phyloP scores from a whole-genome alignment of 2,888 invertebrate species.

The Bellardia bayeri region DNA sequence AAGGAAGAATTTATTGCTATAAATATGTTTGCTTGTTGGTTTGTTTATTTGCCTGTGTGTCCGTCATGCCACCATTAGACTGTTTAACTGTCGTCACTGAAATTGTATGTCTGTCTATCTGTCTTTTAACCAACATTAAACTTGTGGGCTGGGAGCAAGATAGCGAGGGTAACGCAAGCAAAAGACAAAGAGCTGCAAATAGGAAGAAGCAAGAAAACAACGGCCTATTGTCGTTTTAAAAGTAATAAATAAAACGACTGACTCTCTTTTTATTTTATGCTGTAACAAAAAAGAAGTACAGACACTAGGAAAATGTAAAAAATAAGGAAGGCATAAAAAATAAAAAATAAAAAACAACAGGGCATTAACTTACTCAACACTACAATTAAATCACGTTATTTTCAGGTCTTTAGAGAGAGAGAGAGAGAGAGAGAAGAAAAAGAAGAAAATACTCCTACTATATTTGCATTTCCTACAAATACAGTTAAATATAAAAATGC shows the following conservation, averaged over 20 bases:
- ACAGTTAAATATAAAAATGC: slow-evolving; percentile 39
- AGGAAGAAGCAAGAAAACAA: slow-evolving; percentile 33
- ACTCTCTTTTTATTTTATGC: slow-evolving; percentile 6
- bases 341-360: slow-evolving; percentile 55
- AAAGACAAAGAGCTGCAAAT: background rate
- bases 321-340: slow-evolving; percentile 28
- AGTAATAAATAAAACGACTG: slow-evolving; percentile 30
- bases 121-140: slow-evolving; percentile 16
- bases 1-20: slow-evolving; percentile 60
- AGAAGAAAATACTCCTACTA: slow-evolving; percentile 54
- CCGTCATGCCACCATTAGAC: slow-evolving; percentile 9
- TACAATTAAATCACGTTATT: slow-evolving; percentile 65
- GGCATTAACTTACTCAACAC: slow-evolving; percentile 72
- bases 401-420: slow-evolving; percentile 39
- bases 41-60: background rate
- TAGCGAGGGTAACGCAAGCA: too few species aligned
- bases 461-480: slow-evolving; percentile 62
- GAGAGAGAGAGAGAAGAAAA: background rate
- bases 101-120: background rate
- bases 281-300: slow-evolving; percentile 43
- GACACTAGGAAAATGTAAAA: background rate
- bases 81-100: background rate
- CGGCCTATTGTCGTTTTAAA: slow-evolving; percentile 44
- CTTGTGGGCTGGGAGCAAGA: background rate
- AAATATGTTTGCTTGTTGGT: background rate